Conservation (phyloP, 2,888 invertebrate species). For the Galeopsomyia nigrocyanea region DNA sequence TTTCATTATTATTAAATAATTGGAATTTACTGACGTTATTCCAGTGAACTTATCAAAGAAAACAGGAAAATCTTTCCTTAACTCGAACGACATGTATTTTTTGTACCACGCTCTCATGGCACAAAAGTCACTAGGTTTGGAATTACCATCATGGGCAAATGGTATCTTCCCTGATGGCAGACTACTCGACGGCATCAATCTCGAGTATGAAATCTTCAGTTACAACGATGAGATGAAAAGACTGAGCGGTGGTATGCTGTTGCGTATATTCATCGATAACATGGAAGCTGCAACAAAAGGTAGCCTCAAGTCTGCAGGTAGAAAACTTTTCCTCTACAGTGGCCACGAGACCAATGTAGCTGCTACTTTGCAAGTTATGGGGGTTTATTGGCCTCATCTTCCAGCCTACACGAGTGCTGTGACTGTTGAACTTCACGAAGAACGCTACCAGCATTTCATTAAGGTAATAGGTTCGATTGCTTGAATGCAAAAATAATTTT, state of each 20-base stretch:
- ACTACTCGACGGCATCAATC: conserved; percentile 70
- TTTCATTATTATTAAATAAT: no score
- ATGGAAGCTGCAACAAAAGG: conserved; percentile 50
- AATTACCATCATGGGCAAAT: conserved; percentile 73
- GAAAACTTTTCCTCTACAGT: conserved; percentile 60
- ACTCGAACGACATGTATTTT: conserved; percentile 52
- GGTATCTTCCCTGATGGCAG: conserved; percentile 70
- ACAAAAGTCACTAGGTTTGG: conserved; percentile 71
- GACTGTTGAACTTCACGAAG: conserved; percentile 57
- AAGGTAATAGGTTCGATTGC: conserved; percentile 52
- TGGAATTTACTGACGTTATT: no score
- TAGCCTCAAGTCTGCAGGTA: conserved; percentile 57
- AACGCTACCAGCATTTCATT: conserved; percentile 52
- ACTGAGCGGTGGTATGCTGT: conserved; percentile 71
- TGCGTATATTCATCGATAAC: conserved; percentile 38
- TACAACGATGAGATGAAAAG: conserved; percentile 70
- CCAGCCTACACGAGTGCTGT: conserved; percentile 57
- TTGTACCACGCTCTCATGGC: conserved; percentile 60
- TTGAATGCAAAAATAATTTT: background rate
- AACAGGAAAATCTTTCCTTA: no score
- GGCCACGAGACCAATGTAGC: conserved; percentile 59
- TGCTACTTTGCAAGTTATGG: conserved; percentile 56
- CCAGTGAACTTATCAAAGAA: no score
- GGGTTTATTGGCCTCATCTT: conserved; percentile 58
- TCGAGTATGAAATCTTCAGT: conserved; percentile 73